phyloP scores from a whole-genome alignment of 2,888 invertebrate genomes.

The Drosophila flavopinicola region DNA sequence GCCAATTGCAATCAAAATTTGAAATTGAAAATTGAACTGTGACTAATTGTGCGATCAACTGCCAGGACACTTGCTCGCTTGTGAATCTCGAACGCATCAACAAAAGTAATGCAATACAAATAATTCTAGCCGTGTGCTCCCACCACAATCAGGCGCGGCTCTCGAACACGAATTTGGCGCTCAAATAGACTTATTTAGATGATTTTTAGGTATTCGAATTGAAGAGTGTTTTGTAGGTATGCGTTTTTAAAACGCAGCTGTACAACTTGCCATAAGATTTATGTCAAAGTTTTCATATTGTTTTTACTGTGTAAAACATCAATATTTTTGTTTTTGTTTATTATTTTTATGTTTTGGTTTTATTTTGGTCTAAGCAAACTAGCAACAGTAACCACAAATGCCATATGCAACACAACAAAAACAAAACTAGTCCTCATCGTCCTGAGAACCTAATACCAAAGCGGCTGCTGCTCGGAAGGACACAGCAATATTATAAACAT shows the following conservation, averaged over 20 bases:
- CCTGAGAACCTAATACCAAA: constrained; percentile 56
- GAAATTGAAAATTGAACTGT: constrained; percentile 53
- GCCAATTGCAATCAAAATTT: constrained; percentile 30
- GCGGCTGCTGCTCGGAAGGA: constrained; percentile 74
- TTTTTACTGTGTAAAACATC: constrained; percentile 41
- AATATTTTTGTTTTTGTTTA: too few species aligned
- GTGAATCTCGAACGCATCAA: constrained; percentile 45
- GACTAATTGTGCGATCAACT: constrained; percentile 47
- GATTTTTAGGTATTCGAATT: constrained; percentile 72
- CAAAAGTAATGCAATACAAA: constrained; percentile 2
- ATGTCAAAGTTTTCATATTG: constrained; percentile 52
- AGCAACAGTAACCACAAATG: constrained; percentile 70
- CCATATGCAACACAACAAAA: constrained; percentile 53
- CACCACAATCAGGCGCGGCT: constrained; percentile 53
- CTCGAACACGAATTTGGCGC: constrained; percentile 72
- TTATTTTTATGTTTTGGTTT: constrained; percentile 43
- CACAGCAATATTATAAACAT: constrained; percentile 69
- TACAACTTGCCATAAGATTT: constrained; percentile 73
- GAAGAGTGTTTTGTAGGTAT: constrained; percentile 51
- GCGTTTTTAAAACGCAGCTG: constrained; percentile 73
- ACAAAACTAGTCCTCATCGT: constrained; percentile 66
- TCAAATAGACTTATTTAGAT: constrained; percentile 82
- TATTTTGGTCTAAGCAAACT: constrained; percentile 72
- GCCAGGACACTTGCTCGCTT: constrained; percentile 16
- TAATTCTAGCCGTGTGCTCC: constrained; percentile 11